These are phyloP conservation scores for Micrasema longulum DNA, from an alignment of 1,140 invertebrate genomes.

Conservation along the genomic window DNA sequence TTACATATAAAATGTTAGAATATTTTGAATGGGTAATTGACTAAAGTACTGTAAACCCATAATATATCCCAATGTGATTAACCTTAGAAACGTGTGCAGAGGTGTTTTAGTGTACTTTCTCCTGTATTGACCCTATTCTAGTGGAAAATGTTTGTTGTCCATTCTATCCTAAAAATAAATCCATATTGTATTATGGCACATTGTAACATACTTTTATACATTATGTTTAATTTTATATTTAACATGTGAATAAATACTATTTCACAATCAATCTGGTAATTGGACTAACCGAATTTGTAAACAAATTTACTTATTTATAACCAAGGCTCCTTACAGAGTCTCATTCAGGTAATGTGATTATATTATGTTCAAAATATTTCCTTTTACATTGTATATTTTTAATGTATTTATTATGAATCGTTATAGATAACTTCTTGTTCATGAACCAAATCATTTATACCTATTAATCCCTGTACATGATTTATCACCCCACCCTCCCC, in stretches of 20 bases:
- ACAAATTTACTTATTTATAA: constrained; percentile 35
- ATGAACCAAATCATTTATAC: too few relatives aligned
- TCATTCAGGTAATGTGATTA: constrained; percentile 46
- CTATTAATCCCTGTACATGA: too few relatives aligned
- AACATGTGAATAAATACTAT: constrained; percentile 51
- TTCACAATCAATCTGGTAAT: constrained; percentile 43
- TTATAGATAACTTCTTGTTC: too few relatives aligned
- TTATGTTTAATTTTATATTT: constrained; percentile 49
- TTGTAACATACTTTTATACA: constrained; percentile 48
- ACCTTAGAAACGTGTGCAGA: constrained; percentile 45
- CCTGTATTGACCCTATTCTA: constrained; percentile 37
- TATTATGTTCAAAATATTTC: constrained; percentile 30
- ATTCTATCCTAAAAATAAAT: constrained; percentile 45
- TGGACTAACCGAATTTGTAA: constrained; percentile 48
- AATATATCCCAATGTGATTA: constrained; percentile 19
- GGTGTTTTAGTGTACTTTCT: constrained; percentile 44
- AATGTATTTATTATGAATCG: constrained; percentile 36
- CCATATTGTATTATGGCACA: constrained; percentile 47
- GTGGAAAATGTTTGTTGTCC: constrained; percentile 46
- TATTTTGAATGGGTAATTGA: constrained; percentile 8
- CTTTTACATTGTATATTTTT: constrained; percentile 24
- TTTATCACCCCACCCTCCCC: too few relatives aligned
- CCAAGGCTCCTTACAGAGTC: constrained; percentile 21
- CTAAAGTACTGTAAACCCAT: constrained; percentile 3
- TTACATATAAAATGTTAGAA: constrained; percentile 1